Conservation (phyloP, 2,888 invertebrate species). For the Salticus scenicus region DNA sequence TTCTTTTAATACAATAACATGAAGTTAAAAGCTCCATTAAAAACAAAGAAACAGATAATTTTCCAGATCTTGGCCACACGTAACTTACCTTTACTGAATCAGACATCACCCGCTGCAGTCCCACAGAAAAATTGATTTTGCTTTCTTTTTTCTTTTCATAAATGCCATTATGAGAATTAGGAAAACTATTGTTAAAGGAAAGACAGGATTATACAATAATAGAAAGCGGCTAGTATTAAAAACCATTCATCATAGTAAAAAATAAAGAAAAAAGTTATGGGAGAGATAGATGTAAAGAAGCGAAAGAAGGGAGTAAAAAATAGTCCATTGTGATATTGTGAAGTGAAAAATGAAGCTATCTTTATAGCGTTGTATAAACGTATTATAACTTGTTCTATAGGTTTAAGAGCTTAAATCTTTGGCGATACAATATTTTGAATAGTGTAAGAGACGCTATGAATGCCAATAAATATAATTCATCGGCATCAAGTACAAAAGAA, state of each 20-base stretch:
- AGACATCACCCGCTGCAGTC: too few species aligned
- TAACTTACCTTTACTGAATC: too few species aligned
- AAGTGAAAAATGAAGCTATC: conserved; percentile 3
- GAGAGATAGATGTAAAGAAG: not conserved
- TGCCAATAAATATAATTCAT: not conserved
- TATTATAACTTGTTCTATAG: conserved; percentile 12
- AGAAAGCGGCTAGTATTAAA: conserved; percentile 11
- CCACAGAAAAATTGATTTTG: too few species aligned
- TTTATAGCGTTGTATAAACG: not conserved
- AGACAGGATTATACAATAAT: conserved; percentile 17
- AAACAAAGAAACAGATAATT: too few species aligned
- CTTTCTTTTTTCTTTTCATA: not conserved
- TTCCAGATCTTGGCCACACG: too few species aligned
- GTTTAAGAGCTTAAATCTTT: not conserved
- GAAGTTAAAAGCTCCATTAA: too few species aligned
- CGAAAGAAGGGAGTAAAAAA: not conserved
- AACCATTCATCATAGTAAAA: not conserved
- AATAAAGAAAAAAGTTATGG: not conserved
- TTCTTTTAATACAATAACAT: too few species aligned
- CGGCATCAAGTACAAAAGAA: not conserved
- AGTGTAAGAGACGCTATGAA: not conserved
- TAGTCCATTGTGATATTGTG: conserved; percentile 14
- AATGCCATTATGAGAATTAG: conserved; percentile 15
- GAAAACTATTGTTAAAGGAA: conserved; percentile 15
- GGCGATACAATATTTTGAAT: not conserved